Evolutionary conservation across 92 coral and sea anemone genomes (phyloP), one percentile per base, ranked within the genome.

Genomic region (Porites evermanni): DNA sequence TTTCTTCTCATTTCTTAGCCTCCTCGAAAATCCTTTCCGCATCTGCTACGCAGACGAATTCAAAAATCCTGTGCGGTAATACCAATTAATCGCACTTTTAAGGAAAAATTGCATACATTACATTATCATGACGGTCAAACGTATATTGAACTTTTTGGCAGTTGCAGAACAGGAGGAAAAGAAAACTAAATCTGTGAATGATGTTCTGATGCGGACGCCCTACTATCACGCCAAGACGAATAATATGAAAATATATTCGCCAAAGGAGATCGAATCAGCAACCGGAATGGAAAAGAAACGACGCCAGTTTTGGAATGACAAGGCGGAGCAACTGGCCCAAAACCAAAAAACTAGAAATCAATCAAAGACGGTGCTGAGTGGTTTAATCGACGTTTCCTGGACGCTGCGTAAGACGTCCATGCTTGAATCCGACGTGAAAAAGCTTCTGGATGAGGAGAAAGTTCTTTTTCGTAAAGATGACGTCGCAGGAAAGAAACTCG

Each of bases 331-430:
- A 64, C 64, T 90, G 24, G 50, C 72, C 19, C 50, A 59, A 61
- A 67, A 74, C 44, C 67, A 64, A 29, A 64, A 63, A 24, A 70
- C 75, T 24, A 50, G 71, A 53, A 4, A 20, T 17, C 38, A 70
- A 60, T 67, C 44, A 53, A 85, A 79, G 63, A 65, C 83, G 12
- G 78, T 85, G 20, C 12, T 79, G 5, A 5, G 44, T 32, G 90
- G 90, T 19, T 67, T 90, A 24, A 90, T 85, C 17, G 93, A 90
- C 70, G 90, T 90, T 8, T 53, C 89, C 44, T 85, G 93, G 93
- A 79, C 89, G n/a, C 56, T 89, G 64, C 47, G 78, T 20, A 78
- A 89, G 73, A 82, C 87, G 66, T 61, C 73, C 69, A 74, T 82
- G 60, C 77, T 90, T 38, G 91, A 90, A 67, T 73, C 72, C 29